Evolutionary conservation across 2,113 vertebrate genomes (phyloP), one percentile per base, ranked within the genome.

Genomic region (Anhinga rufa): DNA sequence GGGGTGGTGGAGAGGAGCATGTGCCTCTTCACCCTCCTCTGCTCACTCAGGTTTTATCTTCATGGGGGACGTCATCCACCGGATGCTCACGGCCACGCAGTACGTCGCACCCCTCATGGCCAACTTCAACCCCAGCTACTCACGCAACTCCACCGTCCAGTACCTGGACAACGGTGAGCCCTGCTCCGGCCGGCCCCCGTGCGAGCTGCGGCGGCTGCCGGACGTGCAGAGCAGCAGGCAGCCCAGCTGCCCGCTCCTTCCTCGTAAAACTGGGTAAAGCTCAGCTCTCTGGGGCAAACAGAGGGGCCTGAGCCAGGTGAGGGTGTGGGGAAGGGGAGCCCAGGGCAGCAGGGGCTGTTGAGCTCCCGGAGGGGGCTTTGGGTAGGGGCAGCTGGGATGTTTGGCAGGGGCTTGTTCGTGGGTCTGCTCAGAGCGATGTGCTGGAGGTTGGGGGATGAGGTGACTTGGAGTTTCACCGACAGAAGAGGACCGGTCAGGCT

Each of bases 21-120:
- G 55, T 1, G 9, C 65, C 31, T 28, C n/a, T 32, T 36, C 60
- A 40, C 10, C 54, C 49, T 36, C 36, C 51, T 86, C 38, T 71
- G 28, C 88, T 34, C 4, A 0, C 69, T 14, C 92, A 99, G 99
- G 99, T 29, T 99, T 99, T 65, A 98, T 99, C 97, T 99, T 99
- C 97, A 98, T 98, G 95, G 99, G 99, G 1, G 99, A 99, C 3
- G 96, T 99, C 25, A 98, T 98, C 71, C 99, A 99, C 87, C 99
- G 99, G 34, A 99, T 99, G 99, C 98, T 99, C 55, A 99, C 99
- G 2, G 99, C 99, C 36, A 99, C 99, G 0, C 99, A 99, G 93
- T 99, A 99, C 52, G 95, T 99, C 7, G 99, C 99, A 0, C 99
- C 99, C 5, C 98, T 99, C 65, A 99, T 99, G 99, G 99, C 99